Conservation (phyloP, 1,140 invertebrate species). For the Amphibalanus amphitrite region DNA sequence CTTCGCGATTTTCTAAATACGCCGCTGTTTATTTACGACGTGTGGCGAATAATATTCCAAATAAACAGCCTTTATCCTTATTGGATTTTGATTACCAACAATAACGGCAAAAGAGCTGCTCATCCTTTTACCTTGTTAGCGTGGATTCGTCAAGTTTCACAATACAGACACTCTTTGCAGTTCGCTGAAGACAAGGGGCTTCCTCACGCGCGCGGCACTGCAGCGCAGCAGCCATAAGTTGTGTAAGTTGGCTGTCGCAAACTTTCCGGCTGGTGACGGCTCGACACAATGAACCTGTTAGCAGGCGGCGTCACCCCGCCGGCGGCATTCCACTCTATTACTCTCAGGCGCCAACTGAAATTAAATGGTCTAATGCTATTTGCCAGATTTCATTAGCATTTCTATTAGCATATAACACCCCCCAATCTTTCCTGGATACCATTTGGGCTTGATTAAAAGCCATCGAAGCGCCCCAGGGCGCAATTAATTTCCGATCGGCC, state of each 20-base stretch:
- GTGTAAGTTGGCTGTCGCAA: background rate
- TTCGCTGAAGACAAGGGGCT: too few species aligned
- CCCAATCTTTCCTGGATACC: background rate
- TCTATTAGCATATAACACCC: background rate
- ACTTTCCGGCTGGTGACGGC: background rate
- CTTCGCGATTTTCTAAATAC: too few species aligned
- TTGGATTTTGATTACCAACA: too few species aligned
- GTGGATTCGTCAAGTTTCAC: too few species aligned
- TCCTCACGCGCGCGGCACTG: too few species aligned
- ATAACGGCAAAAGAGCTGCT: too few species aligned
- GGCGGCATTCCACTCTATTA: background rate
- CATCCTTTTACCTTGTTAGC: too few species aligned
- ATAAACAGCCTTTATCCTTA: too few species aligned
- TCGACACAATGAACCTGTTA: background rate
- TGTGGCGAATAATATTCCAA: too few species aligned
- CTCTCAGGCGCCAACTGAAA: background rate
- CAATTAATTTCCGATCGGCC: slow-evolving; percentile 3
- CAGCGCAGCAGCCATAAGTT: background rate
- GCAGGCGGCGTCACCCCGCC: background rate
- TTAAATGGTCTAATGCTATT: slow-evolving; percentile 3
- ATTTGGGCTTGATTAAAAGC: slow-evolving; percentile 6
- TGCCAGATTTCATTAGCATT: slow-evolving; percentile 6
- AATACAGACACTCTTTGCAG: too few species aligned
- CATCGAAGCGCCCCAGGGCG: slow-evolving; percentile 2
- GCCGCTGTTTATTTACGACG: too few species aligned